Evolutionary conservation across 2,113 vertebrate species (phyloP).

Genomic region (Gulo gulo): DNA sequence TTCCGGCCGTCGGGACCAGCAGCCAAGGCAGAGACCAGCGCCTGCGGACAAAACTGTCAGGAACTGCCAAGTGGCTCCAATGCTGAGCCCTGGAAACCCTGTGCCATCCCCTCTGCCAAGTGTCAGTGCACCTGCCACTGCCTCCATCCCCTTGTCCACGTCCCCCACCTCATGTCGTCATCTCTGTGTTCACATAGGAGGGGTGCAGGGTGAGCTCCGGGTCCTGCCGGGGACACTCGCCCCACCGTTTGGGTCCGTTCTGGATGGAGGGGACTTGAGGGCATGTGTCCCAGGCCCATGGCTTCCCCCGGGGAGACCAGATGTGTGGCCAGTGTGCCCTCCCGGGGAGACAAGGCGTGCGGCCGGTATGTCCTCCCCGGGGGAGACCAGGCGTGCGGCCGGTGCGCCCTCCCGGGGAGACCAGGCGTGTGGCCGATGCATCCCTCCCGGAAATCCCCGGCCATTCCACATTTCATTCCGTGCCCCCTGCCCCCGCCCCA

Average conservation of each 20-base stretch:
- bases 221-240: not conserved
- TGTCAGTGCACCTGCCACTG: no score
- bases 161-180: not conserved
- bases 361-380: no score
- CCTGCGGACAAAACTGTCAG: accelerated
- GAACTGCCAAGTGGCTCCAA: no score
- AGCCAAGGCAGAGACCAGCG: accelerated
- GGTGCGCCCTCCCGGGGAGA: not conserved
- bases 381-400: no score
- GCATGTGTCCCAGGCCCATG: no score
- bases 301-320: not conserved
- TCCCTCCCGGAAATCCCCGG: not conserved
- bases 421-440: not conserved
- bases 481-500: not conserved
- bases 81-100: no score
- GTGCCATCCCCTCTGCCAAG: accelerated
- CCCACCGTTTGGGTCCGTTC: not conserved
- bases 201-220: not conserved
- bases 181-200: not conserved
- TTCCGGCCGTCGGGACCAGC: accelerated
- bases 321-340: accelerated
- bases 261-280: accelerated
- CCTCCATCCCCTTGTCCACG: not conserved
- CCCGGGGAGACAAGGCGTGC: no score
- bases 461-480: not conserved